Evolutionary conservation across 2,888 invertebrate species (phyloP).

Genomic region (Miltochrista miniata): DNA sequence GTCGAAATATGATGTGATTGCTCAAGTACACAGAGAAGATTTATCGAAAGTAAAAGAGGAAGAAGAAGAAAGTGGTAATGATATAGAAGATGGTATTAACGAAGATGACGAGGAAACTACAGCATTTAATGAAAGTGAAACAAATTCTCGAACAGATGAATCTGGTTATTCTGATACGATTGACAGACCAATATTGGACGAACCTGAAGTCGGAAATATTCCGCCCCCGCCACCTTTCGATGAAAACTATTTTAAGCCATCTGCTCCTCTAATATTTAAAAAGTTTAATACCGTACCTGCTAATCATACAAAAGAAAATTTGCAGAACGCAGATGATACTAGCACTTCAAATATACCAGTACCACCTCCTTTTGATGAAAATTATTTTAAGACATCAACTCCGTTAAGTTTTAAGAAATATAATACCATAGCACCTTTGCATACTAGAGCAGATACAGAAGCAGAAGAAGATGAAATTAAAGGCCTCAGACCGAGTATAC

Average conservation of each 20-base stretch:
- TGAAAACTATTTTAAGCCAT: slow-evolving; percentile 55
- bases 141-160: slow-evolving; percentile 72
- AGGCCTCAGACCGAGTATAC: slow-evolving; percentile 54
- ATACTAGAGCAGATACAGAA: slow-evolving; percentile 40
- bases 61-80: slow-evolving; percentile 55
- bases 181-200: slow-evolving; percentile 58
- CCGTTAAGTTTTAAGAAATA: slow-evolving; percentile 36
- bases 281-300: slow-evolving; percentile 45
- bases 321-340: slow-evolving; percentile 55
- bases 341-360: slow-evolving; percentile 50
- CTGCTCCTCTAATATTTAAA: slow-evolving; percentile 28
- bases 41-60: slow-evolving; percentile 69
- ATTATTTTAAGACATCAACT: slow-evolving; percentile 46
- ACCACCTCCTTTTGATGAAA: slow-evolving; percentile 52
- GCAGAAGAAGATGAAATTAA: slow-evolving; percentile 38
- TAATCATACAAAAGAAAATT: slow-evolving; percentile 29
- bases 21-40: slow-evolving; percentile 83
- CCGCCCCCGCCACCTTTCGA: slow-evolving; percentile 73
- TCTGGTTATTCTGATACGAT: slow-evolving; percentile 77
- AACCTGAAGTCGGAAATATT: slow-evolving; percentile 56
- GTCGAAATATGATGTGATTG: slow-evolving; percentile 83
- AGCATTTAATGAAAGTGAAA: slow-evolving; percentile 69
- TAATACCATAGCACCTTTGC: slow-evolving; percentile 49
- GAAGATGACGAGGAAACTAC: slow-evolving; percentile 60
- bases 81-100: slow-evolving; percentile 26